Conservation (phyloP, 2,797 vertebrate genomes). For the Tangara arthus region DNA sequence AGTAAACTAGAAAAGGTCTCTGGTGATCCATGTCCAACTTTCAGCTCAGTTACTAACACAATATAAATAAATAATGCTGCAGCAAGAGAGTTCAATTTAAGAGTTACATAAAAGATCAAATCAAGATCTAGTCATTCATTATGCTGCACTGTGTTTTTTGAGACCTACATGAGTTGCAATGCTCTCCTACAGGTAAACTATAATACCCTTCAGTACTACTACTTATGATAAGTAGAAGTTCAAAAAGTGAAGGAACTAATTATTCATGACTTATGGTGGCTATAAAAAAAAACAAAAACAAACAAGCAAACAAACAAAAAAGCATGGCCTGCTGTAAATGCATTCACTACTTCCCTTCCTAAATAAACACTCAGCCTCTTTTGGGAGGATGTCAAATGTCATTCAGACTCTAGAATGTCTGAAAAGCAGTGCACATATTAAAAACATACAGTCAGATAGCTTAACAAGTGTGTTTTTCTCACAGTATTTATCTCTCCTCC, state of each 20-base stretch:
- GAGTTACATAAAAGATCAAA: not conserved
- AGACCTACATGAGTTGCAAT: not conserved
- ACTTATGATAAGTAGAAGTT: not conserved
- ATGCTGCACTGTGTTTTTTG: not conserved
- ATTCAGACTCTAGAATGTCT: not conserved
- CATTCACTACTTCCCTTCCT: not conserved
- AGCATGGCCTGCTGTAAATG: not conserved
- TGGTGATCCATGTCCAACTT: not conserved
- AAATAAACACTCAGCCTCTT: not conserved
- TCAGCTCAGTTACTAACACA: not conserved
- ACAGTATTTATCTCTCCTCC: not conserved
- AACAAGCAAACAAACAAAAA: not conserved
- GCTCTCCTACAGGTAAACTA: not conserved
- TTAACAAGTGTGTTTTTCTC: not conserved
- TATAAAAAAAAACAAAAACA: not conserved
- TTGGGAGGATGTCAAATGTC: not conserved
- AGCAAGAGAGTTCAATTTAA: not conserved
- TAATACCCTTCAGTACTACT: not conserved
- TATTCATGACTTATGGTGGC: fast-evolving
- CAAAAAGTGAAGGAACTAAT: not conserved
- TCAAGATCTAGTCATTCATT: not conserved
- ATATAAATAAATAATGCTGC: not conserved
- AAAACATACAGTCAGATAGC: not conserved
- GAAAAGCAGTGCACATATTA: not conserved
- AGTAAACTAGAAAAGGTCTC: not conserved